phyloP scores from a whole-genome alignment of 2,888 invertebrate species.

The Aporophyla nigra region DNA sequence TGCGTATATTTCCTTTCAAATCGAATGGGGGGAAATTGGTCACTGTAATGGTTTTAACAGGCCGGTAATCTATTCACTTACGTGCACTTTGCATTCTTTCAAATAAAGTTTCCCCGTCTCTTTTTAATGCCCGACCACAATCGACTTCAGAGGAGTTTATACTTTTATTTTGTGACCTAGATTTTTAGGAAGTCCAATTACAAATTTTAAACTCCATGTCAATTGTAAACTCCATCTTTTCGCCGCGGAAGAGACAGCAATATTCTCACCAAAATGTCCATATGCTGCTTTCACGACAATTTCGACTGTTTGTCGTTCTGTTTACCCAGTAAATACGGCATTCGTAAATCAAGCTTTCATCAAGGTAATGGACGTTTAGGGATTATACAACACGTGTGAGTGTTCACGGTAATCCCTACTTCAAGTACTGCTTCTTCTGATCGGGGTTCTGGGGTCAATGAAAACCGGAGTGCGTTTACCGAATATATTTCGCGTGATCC shows the following conservation, averaged over 20 bases:
- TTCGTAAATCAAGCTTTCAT: conserved; percentile 31
- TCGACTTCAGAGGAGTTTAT: neutral
- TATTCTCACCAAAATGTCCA: conserved; percentile 10
- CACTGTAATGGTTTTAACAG: conserved; percentile 38
- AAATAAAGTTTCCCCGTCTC: conserved; percentile 11
- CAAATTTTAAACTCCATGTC: conserved; percentile 19
- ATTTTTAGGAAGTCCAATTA: conserved; percentile 23
- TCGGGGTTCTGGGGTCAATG: no score
- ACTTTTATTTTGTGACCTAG: conserved; percentile 23
- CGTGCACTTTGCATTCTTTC: conserved; percentile 8
- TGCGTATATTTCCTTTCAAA: conserved; percentile 44
- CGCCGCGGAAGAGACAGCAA: conserved; percentile 12
- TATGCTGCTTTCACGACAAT: conserved; percentile 40
- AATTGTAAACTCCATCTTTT: conserved; percentile 22
- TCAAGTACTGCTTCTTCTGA: no score
- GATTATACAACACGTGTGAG: no score
- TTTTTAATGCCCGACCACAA: conserved; percentile 28
- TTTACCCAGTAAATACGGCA: conserved; percentile 10
- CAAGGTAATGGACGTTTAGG: conserved; percentile 31
- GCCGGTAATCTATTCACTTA: conserved; percentile 44
- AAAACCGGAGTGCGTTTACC: no score
- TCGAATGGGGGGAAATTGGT: conserved; percentile 42
- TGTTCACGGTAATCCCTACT: no score
- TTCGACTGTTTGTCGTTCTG: conserved; percentile 33
- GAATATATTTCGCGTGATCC: no score